phyloP scores from a whole-genome alignment of 2,888 invertebrate genomes.

The Choristoneura rosaceana region DNA sequence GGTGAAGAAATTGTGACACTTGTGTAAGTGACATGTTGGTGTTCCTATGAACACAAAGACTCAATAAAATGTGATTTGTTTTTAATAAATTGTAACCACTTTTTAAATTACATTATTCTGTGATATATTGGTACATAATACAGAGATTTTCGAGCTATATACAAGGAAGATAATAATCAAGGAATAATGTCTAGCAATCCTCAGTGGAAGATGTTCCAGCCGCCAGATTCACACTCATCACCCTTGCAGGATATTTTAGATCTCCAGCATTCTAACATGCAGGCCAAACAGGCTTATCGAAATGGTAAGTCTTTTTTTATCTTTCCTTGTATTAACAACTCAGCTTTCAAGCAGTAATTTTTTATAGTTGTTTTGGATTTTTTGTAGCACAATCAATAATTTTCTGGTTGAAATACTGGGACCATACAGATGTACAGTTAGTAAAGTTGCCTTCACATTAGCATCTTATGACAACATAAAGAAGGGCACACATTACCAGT shows the following conservation, averaged over 20 bases:
- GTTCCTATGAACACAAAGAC: constrained; percentile 69
- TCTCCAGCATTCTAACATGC: constrained; percentile 86
- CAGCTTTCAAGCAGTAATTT: no score
- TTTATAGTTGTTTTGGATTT: no score
- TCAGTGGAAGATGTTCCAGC: constrained; percentile 96
- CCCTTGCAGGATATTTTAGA: constrained; percentile 93
- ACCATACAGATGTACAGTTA: no score
- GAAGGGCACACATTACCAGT: no score
- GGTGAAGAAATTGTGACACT: constrained; percentile 72
- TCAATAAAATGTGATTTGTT: constrained; percentile 79
- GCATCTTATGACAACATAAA: no score
- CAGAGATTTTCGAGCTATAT: constrained; percentile 76
- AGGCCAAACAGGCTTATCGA: constrained; percentile 81
- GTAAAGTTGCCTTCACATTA: no score
- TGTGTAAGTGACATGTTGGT: constrained; percentile 66
- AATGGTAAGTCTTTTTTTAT: constrained; percentile 76
- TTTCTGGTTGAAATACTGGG: no score
- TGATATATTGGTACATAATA: constrained; percentile 78
- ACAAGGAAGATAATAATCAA: constrained; percentile 72
- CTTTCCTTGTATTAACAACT: background rate
- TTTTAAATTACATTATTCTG: constrained; percentile 75
- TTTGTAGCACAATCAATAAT: no score
- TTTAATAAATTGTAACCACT: constrained; percentile 66
- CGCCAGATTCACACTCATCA: constrained; percentile 94
- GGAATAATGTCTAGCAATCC: constrained; percentile 91